A percentile compares a stretch with the other conserved stretches of the same genome.
Conservation (phyloP, 2,797 vertebrate species). For the Lemur catta region DNA sequence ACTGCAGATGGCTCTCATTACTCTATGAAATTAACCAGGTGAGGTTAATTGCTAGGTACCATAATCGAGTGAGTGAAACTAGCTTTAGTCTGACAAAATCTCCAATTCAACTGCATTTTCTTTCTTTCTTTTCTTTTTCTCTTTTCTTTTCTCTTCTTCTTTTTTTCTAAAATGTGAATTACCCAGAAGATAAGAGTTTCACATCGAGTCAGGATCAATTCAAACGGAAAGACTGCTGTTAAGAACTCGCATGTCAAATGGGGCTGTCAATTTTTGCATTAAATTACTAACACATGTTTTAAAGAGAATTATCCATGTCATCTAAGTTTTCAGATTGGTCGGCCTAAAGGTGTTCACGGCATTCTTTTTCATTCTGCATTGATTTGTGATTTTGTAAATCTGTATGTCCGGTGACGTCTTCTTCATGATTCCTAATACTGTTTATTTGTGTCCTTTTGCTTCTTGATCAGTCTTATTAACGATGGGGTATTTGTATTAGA, state of each 20-base stretch:
- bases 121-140: neutral
- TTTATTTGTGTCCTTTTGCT: neutral
- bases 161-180: neutral
- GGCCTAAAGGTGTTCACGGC: neutral
- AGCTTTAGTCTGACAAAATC: slow-evolving; percentile 28
- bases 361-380: neutral
- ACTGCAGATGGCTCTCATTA: neutral
- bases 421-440: neutral
- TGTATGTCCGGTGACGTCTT: neutral
- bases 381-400: neutral
- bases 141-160: neutral
- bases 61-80: neutral
- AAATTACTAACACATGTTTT: neutral
- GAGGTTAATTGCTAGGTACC: neutral
- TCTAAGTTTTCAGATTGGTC: neutral
- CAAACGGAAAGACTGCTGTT: neutral
- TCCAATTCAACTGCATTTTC: neutral
- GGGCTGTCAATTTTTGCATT: neutral
- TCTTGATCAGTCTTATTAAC: slow-evolving; percentile 8
- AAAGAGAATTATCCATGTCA: neutral
- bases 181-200: neutral
- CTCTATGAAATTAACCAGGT: neutral
- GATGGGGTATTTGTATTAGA: neutral
- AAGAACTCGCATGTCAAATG: neutral
- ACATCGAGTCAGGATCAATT: neutral